Percentiles rank a stretch among this genome's conserved stretches.
phyloP scores from a whole-genome alignment of 37 sponge, comb jelly and placozoan genomes.

The Agelas oroides region DNA sequence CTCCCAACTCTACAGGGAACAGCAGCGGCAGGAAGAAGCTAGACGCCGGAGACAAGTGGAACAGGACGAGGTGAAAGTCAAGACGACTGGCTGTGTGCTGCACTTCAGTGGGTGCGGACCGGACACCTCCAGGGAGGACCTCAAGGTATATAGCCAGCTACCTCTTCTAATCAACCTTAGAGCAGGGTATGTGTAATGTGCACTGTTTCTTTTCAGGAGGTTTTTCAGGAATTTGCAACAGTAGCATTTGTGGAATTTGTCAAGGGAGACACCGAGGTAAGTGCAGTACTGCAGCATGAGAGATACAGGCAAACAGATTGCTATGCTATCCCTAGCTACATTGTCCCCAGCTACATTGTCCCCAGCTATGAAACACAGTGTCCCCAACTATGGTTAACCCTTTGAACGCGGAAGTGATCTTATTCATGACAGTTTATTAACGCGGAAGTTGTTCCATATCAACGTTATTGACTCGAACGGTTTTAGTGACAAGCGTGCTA shows the following conservation, averaged over 20 bases:
- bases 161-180: neutral
- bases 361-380: too few relatives aligned
- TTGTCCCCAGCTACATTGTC: too few relatives aligned
- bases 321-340: too few relatives aligned
- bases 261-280: constrained; percentile 73
- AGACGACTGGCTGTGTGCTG: constrained; percentile 52
- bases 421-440: too few relatives aligned
- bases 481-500: too few relatives aligned
- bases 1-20: neutral
- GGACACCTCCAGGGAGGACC: constrained; percentile 37
- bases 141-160: constrained; percentile 52
- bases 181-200: too few relatives aligned
- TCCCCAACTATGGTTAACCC: neutral
- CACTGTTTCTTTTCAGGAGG: constrained; percentile 53
- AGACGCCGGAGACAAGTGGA: neutral
- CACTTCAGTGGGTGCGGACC: constrained; percentile 66
- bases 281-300: too few relatives aligned
- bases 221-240: constrained; percentile 50
- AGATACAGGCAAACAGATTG: too few relatives aligned
- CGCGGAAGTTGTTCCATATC: too few relatives aligned
- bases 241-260: constrained; percentile 77
- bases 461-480: too few relatives aligned
- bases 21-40: neutral
- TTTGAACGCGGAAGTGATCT: too few relatives aligned
- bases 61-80: neutral